These are phyloP conservation scores for Phyllostomus discolor DNA, from an alignment of 2,113 vertebrate species.

Conservation along the genomic window DNA sequence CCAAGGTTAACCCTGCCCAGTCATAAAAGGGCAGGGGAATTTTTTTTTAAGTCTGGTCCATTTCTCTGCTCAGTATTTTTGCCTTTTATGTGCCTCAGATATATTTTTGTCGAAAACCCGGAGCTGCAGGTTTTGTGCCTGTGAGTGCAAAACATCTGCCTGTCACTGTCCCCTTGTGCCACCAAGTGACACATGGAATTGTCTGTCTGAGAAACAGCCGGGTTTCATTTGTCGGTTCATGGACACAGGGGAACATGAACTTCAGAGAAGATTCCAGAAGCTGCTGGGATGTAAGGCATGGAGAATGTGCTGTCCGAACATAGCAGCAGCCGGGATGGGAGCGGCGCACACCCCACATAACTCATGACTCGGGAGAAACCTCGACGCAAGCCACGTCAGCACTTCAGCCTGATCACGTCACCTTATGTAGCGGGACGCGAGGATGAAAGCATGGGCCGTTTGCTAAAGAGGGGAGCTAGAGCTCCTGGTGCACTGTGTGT, in stretches of 20 bases:
- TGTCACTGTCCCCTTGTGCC: fast-evolving
- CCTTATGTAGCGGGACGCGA: fast-evolving
- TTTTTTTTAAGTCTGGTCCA: too few relatives aligned
- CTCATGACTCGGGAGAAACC: too few relatives aligned
- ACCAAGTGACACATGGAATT: too few relatives aligned
- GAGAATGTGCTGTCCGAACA: neutral
- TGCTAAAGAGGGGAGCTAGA: neutral
- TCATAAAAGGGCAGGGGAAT: too few relatives aligned
- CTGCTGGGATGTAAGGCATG: neutral
- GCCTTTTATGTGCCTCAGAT: neutral
- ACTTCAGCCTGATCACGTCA: neutral
- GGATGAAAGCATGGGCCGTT: too few relatives aligned
- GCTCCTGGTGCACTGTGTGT: neutral
- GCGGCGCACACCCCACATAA: too few relatives aligned
- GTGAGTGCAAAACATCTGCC: fast-evolving
- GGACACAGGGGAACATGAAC: neutral
- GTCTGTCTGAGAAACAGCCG: neutral
- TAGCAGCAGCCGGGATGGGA: neutral
- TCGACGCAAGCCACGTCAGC: neutral
- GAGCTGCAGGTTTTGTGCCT: neutral
- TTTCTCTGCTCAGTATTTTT: neutral
- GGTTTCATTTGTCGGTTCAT: neutral
- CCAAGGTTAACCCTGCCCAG: fast-evolving
- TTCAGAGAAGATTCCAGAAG: neutral
- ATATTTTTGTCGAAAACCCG: neutral